Percentiles rank a stretch among this genome's conserved stretches.
Evolutionary conservation across 2,113 vertebrate genomes (phyloP).

Genomic region (Rutilus rutilus): DNA sequence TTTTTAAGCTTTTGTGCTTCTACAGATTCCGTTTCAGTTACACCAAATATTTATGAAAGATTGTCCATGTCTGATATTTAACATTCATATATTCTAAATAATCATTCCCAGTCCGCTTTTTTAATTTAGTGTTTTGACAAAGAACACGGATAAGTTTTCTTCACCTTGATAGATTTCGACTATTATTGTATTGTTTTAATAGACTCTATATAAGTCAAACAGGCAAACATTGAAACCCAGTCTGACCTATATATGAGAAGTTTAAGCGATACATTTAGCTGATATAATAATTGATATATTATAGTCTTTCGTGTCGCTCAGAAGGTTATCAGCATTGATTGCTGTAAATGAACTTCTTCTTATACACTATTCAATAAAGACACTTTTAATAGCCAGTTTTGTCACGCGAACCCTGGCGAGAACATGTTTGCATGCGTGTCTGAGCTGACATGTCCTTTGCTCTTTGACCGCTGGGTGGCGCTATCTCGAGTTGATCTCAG

Average conservation of each 20-base stretch:
- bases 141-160: not conserved
- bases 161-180: not conserved
- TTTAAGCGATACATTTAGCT: not conserved
- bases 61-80: not conserved
- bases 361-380: not conserved
- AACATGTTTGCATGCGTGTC: not conserved
- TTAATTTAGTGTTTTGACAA: not conserved
- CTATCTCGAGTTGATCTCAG: conserved; percentile 60
- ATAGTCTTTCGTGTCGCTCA: not conserved
- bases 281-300: not conserved
- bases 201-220: not conserved
- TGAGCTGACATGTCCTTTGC: not conserved
- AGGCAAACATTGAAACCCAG: not conserved
- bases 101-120: not conserved
- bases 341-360: not conserved
- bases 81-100: not conserved
- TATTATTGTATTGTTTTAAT: not conserved
- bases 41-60: not conserved
- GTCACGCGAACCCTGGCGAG: not conserved
- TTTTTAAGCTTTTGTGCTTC: not conserved
- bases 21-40: not conserved
- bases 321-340: not conserved
- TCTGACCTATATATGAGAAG: not conserved
- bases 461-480: conserved; percentile 81
- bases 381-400: not conserved